Percentiles rank a stretch among this genome's conserved stretches.
These are phyloP conservation scores for Spilogale gracilis DNA, from an alignment of 2,113 vertebrate genomes.

Conservation along the genomic window DNA sequence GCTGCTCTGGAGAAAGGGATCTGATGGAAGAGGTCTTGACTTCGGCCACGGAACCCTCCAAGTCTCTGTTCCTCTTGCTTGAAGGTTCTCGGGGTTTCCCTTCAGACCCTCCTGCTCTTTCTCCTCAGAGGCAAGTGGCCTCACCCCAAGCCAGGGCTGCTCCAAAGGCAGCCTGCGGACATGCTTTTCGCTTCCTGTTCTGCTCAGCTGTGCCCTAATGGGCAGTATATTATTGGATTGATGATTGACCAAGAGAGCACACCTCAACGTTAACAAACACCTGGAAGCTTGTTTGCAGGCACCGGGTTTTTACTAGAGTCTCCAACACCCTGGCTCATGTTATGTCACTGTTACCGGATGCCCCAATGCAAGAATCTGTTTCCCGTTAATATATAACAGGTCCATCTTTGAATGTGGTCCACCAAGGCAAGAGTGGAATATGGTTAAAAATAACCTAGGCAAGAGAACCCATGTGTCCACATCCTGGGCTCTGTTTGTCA, in stretches of 20 bases:
- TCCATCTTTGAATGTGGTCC: not conserved
- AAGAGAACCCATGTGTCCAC: not conserved
- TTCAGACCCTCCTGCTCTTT: not conserved
- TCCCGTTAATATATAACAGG: conserved; percentile 56
- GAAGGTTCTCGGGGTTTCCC: not conserved
- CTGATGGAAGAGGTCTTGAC: not conserved
- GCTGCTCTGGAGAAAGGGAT: not conserved
- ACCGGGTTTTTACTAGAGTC: conserved; percentile 41
- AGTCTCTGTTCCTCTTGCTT: not conserved
- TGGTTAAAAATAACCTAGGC: not conserved
- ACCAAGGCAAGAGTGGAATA: not conserved
- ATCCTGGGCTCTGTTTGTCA: conserved; percentile 26
- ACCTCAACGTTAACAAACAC: conserved; percentile 72
- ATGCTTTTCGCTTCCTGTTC: conserved; percentile 19
- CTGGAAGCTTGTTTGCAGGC: conserved; percentile 68
- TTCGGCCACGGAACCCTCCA: not conserved
- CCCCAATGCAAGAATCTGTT: conserved; percentile 64
- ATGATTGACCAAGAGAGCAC: conserved; percentile 74
- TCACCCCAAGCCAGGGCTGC: not conserved
- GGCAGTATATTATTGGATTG: conserved; percentile 62
- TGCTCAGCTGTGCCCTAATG: not conserved
- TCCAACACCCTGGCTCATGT: conserved; percentile 60
- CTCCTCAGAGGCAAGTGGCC: not conserved
- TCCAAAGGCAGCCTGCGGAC: not conserved
- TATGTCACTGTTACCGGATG: conserved; percentile 43